Base-by-base conservation (phyloP, 2,113 vertebrate species). In the Chunga burmeisteri region DNA sequence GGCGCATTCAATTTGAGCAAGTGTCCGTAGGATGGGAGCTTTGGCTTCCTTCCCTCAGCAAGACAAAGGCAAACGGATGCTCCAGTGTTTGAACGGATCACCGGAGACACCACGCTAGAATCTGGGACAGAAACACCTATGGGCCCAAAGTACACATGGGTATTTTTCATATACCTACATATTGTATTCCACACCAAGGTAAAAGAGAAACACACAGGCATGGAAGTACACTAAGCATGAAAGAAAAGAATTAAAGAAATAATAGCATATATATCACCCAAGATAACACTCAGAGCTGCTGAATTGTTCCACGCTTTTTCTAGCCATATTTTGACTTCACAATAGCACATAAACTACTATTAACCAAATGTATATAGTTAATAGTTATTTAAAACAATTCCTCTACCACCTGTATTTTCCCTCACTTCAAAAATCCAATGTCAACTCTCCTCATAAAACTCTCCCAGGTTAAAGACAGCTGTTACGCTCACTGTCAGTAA, bases 131-230 rank as follows among this genome's bases (percentile, higher is more conserved):
- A 70, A 88, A 55, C 36, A 62, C 4, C 13, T 10, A 5, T 0
- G 0, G 42, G 18, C 34, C 36, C 36, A 70, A 80, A 52, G 29
- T 42, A 47, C 0, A 4, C 34, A 29, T 0, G 0, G 8, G 10
- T 49, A 30, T 56, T 92, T 90, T 88, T 77, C 58, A 65, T 49
- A 49, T 2, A 18, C 8, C 10, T 55, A 59, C 6, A 9, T 47
- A 34, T 8, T 63, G 27, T 30, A 70, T 81, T 74, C 50, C 21
- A 71, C 30, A 78, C 22, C 16, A 50, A 56, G 21, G 22, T 22
- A 81, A 74, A 0, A 79, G 25, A 65, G 94, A 65, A 83, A 62
- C 5, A 44, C 9, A 52, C 1, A 46, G 13, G 29, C 34, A 49
- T 44, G 32, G 27, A 84, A 19, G 11, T 53, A 75, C 18, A 34